Conservation (phyloP, 2,113 vertebrate species). For the Halichoeres trimaculatus region DNA sequence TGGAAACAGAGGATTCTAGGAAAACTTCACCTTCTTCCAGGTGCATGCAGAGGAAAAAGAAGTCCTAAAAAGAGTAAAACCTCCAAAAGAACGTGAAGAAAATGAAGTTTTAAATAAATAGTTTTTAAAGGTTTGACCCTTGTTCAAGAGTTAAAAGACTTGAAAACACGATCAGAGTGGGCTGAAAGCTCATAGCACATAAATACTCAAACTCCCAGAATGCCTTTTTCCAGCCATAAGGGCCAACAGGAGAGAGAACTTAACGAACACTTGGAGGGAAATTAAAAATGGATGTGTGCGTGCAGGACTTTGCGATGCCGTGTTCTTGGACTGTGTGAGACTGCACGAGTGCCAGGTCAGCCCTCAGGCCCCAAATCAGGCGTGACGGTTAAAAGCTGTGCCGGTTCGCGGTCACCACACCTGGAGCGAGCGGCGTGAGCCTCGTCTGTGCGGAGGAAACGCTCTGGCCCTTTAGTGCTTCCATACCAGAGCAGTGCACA, state of each 20-base stretch:
- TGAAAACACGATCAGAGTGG: neutral
- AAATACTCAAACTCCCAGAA: constrained; percentile 65
- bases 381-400: constrained; percentile 65
- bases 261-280: constrained; percentile 47
- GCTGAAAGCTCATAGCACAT: constrained; percentile 7
- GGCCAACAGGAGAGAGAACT: constrained; percentile 8
- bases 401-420: constrained; percentile 70
- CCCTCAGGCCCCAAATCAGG: constrained; percentile 64
- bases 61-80: no score
- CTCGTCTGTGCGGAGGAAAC: constrained; percentile 58
- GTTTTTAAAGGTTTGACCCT: no score
- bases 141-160: neutral
- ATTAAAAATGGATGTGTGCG: constrained; percentile 55
- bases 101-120: no score
- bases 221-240: constrained; percentile 36
- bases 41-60: no score
- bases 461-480: constrained; percentile 65
- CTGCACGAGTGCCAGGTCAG: constrained; percentile 43
- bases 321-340: constrained; percentile 14
- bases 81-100: no score
- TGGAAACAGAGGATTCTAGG: no score
- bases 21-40: no score
- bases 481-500: constrained; percentile 53
- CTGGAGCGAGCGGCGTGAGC: constrained; percentile 63
- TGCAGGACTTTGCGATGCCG: constrained; percentile 1